phyloP scores from a whole-genome alignment of 2,888 invertebrate genomes.

The Ganaspis brasiliensis region DNA sequence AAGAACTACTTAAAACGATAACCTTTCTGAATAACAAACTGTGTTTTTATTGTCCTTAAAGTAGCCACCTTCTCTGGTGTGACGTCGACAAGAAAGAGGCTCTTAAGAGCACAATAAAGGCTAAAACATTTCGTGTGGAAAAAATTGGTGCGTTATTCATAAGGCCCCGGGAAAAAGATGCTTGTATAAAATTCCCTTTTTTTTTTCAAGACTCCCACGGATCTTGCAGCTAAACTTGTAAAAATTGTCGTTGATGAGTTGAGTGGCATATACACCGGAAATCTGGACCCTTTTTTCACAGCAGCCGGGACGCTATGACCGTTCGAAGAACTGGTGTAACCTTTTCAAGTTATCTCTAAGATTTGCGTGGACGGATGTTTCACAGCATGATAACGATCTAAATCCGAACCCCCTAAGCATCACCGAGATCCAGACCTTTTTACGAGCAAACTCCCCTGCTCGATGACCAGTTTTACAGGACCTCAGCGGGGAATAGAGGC shows the following conservation, averaged over 20 bases:
- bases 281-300: constrained; percentile 17
- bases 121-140: constrained; percentile 31
- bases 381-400: constrained; percentile 66
- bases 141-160: constrained; percentile 43
- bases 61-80: constrained; percentile 5
- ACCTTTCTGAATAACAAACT: constrained; percentile 26
- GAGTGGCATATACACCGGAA: constrained; percentile 36
- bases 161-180: constrained; percentile 11
- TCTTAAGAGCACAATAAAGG: constrained; percentile 26
- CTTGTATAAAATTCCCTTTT: constrained; percentile 30
- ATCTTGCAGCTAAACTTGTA: constrained; percentile 20
- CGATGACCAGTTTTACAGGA: constrained; percentile 61
- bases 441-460: constrained; percentile 48
- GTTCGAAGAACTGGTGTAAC: constrained; percentile 30
- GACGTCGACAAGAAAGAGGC: constrained; percentile 27
- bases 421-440: constrained; percentile 46
- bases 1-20: constrained; percentile 31
- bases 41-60: constrained; percentile 13
- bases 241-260: constrained; percentile 27
- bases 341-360: constrained; percentile 52
- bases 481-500: constrained; percentile 52
- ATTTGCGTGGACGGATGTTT: constrained; percentile 60
- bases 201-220: constrained; percentile 21
- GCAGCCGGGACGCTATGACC: background rate
- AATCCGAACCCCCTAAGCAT: constrained; percentile 48